Percentiles rank a stretch among this genome's conserved stretches.
These are phyloP conservation scores for Thysanoteuthis rhombus DNA, from an alignment of 2,888 invertebrate genomes.

Conservation along the genomic window DNA sequence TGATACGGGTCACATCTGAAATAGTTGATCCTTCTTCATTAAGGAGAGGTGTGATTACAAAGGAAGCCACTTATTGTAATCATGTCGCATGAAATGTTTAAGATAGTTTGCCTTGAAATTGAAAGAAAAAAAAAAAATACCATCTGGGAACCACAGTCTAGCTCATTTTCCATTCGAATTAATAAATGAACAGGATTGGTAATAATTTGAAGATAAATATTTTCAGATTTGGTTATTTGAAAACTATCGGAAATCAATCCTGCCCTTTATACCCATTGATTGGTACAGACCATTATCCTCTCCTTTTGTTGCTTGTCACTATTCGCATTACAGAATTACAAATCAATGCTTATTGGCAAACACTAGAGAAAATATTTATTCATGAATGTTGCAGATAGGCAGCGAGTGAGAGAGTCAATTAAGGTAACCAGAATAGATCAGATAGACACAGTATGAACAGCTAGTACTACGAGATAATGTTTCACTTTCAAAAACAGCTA, in stretches of 20 bases:
- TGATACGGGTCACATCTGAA: not conserved
- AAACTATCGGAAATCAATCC: not conserved
- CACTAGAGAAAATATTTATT: not conserved
- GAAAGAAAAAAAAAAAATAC: no score
- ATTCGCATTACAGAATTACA: not conserved
- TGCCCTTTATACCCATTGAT: not conserved
- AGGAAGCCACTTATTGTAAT: not conserved
- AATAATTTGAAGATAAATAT: not conserved
- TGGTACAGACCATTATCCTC: not conserved
- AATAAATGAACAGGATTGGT: not conserved
- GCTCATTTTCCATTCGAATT: not conserved
- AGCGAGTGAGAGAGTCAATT: not conserved
- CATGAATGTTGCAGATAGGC: not conserved
- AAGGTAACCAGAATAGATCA: conserved; percentile 12
- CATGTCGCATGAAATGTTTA: no score
- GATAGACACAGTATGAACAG: not conserved
- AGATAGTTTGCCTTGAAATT: no score
- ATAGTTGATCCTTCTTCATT: not conserved
- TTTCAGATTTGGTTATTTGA: not conserved
- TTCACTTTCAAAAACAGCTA: not conserved
- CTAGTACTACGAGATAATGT: not conserved
- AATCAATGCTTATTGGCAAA: conserved; percentile 12
- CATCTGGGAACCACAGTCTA: not conserved
- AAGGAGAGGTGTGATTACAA: no score
- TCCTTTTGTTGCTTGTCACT: not conserved